Evolutionary conservation across 2,797 vertebrate genomes (phyloP).

Genomic region (Hapalemur alaotrensis): DNA sequence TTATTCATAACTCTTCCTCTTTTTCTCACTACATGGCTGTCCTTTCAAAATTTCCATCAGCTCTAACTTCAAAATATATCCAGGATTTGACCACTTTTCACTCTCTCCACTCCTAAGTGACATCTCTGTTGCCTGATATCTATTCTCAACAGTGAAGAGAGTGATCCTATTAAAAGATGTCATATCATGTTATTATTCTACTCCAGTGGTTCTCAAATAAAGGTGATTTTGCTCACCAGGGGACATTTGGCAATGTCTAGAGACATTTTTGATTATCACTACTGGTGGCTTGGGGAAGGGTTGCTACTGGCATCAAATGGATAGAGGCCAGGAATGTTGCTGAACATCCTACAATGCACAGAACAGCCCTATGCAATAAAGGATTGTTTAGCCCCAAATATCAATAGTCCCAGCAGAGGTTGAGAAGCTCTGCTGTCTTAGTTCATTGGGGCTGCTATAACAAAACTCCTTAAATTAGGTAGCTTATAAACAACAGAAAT

Average conservation of each 20-base stretch:
- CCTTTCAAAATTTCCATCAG: constrained; percentile 9
- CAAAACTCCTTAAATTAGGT: not conserved
- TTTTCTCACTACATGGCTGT: not conserved
- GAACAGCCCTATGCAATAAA: not conserved
- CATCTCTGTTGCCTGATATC: not conserved
- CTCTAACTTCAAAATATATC: not conserved
- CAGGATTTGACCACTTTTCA: not conserved
- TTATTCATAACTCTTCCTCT: not conserved
- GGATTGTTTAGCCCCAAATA: not conserved
- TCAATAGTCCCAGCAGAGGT: not conserved
- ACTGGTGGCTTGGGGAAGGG: not conserved
- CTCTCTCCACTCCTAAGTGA: not conserved
- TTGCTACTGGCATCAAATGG: not conserved
- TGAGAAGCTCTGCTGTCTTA: not conserved
- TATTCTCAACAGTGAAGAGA: not conserved
- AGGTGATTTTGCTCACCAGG: not conserved
- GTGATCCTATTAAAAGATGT: not conserved
- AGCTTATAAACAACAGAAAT: not conserved
- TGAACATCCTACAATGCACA: not conserved
- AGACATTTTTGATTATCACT: not conserved
- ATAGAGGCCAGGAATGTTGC: not conserved
- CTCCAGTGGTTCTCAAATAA: not conserved
- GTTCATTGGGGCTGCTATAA: not conserved
- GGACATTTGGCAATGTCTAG: not conserved
- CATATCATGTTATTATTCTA: not conserved